Evolutionary conservation across 35 echinoderm and acorn worm species (phyloP).

Genomic region (Ophioderma brevispina): DNA sequence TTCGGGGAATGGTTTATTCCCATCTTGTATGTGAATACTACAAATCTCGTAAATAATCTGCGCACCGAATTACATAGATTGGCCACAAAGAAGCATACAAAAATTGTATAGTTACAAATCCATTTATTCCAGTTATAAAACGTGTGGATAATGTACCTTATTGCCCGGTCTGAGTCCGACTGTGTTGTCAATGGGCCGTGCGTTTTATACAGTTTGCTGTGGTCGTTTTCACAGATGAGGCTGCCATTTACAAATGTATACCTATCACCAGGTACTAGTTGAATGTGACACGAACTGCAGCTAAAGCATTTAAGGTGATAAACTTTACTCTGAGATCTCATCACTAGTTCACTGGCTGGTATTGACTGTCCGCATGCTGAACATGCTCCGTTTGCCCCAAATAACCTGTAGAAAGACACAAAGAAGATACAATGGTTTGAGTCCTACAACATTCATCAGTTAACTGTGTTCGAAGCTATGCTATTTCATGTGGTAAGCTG

Average conservation of each 20-base stretch:
- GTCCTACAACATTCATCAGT: too few species aligned
- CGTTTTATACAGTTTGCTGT: slow-evolving; percentile 84
- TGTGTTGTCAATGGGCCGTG: slow-evolving; percentile 33
- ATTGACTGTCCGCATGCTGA: slow-evolving; percentile 87
- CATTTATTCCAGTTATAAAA: too few species aligned
- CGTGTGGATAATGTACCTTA: too few species aligned
- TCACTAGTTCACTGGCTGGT: slow-evolving; percentile 91
- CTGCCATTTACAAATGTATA: slow-evolving; percentile 90
- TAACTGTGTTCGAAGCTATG: too few species aligned
- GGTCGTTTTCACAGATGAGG: slow-evolving; percentile 90
- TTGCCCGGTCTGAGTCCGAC: slow-evolving; percentile 90
- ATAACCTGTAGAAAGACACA: slow-evolving; percentile 64
- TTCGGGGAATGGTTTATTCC: too few species aligned
- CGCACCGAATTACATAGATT: too few species aligned
- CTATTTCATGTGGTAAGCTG: too few species aligned
- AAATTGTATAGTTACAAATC: too few species aligned
- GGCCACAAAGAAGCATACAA: too few species aligned
- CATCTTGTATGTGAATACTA: too few species aligned
- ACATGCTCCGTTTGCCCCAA: slow-evolving; percentile 89
- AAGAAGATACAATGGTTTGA: not conserved
- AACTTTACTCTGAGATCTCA: slow-evolving; percentile 87
- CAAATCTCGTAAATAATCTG: too few species aligned
- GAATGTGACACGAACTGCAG: slow-evolving; percentile 93
- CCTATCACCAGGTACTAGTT: slow-evolving; percentile 82
- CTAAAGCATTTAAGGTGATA: slow-evolving; percentile 98